phyloP scores from a whole-genome alignment of 2,113 vertebrate genomes.

The Ictalurus punctatus region DNA sequence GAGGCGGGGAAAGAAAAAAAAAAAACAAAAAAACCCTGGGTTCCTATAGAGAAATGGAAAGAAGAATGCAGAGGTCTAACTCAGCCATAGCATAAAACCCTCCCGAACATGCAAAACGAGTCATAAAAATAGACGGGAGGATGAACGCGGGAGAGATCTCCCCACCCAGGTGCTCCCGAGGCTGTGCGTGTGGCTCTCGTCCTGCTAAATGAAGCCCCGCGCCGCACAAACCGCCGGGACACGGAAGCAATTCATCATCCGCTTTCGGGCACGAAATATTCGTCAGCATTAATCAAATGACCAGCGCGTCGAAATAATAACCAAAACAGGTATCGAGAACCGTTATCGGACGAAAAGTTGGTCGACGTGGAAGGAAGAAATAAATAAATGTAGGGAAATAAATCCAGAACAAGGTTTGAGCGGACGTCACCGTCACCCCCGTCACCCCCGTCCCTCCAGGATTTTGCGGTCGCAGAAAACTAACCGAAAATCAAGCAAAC shows the following conservation, averaged over 20 bases:
- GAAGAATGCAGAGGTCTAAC: conserved; percentile 42
- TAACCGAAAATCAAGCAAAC: too few species aligned
- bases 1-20: not conserved
- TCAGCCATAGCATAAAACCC: conserved; percentile 39
- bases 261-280: not conserved
- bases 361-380: not conserved
- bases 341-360: not conserved
- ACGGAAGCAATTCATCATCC: conserved; percentile 47
- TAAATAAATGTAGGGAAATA: not conserved
- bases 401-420: not conserved
- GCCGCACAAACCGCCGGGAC: conserved; percentile 3
- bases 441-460: too few species aligned
- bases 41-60: not conserved
- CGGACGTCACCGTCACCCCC: too few species aligned
- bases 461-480: too few species aligned
- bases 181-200: conserved; percentile 50
- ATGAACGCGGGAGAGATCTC: conserved; percentile 40
- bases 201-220: conserved; percentile 49
- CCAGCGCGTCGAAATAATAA: not conserved
- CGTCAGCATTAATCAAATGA: conserved; percentile 40
- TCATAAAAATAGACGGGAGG: conserved; percentile 53
- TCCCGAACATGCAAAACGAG: conserved; percentile 55
- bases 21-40: not conserved
- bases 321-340: not conserved
- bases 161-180: conserved; percentile 46